Evolutionary conservation across 1,140 invertebrate genomes (phyloP).

Genomic region (Elysia chlorotica): DNA sequence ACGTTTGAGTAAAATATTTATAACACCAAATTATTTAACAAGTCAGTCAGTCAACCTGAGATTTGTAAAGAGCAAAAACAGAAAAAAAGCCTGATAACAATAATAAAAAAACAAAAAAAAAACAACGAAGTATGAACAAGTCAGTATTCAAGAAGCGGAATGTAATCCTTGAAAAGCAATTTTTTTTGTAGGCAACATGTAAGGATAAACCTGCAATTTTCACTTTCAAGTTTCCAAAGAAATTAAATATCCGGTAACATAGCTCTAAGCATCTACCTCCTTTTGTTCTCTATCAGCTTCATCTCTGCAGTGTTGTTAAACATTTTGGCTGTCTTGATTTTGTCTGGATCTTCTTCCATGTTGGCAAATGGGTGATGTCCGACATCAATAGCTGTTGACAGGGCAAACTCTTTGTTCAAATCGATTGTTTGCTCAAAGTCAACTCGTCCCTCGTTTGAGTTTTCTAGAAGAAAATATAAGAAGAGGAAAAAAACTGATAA

Average conservation of each 20-base stretch:
- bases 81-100: not conserved
- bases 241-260: too few relatives aligned
- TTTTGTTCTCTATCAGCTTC: slow-evolving; percentile 11
- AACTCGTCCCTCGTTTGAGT: slow-evolving; percentile 13
- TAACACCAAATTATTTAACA: too few relatives aligned
- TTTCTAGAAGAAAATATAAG: not conserved
- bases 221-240: too few relatives aligned
- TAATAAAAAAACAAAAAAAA: not conserved
- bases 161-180: too few relatives aligned
- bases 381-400: slow-evolving; percentile 67
- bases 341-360: slow-evolving; percentile 86
- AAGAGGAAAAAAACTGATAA: not conserved
- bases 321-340: slow-evolving; percentile 64
- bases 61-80: not conserved
- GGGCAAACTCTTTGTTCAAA: slow-evolving; percentile 70
- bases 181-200: too few relatives aligned
- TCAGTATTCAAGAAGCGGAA: too few relatives aligned
- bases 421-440: slow-evolving; percentile 74
- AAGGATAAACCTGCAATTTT: too few relatives aligned
- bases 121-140: too few relatives aligned
- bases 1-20: too few relatives aligned
- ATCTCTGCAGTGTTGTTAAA: not conserved
- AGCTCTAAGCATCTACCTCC: slow-evolving; percentile 14
- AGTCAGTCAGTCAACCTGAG: not conserved
- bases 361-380: slow-evolving; percentile 79